Percentiles rank a stretch among this genome's conserved stretches.
Conservation (phyloP, 2,888 invertebrate genomes). For the Drepana falcataria region DNA sequence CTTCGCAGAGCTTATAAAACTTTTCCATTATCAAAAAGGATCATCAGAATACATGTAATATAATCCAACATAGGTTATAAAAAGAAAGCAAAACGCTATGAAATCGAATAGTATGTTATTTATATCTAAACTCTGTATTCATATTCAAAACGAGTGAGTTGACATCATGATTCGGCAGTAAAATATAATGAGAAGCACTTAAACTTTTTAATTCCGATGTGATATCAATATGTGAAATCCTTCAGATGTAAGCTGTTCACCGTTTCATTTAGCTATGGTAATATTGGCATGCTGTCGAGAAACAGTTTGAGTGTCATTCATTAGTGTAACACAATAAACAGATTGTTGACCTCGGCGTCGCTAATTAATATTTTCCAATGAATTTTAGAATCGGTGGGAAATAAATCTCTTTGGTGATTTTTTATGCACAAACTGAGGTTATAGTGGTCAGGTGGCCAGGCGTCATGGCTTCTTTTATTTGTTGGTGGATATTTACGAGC, state of each 20-base stretch:
- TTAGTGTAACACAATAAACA: slow-evolving; percentile 38
- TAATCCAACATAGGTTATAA: neutral
- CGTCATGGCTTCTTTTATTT: slow-evolving; percentile 46
- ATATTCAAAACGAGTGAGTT: neutral
- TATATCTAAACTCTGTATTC: neutral
- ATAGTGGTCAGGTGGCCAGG: slow-evolving; percentile 54
- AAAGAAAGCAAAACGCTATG: neutral
- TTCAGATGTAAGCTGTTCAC: neutral
- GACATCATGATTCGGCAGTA: neutral
- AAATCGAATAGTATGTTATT: neutral
- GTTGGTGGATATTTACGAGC: slow-evolving; percentile 56
- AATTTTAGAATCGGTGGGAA: slow-evolving; percentile 43
- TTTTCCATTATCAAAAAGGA: too few relatives aligned
- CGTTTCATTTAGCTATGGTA: neutral
- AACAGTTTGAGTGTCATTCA: slow-evolving; percentile 14
- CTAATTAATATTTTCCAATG: slow-evolving; percentile 63
- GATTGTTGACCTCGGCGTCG: slow-evolving; percentile 52
- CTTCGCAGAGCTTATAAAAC: too few relatives aligned
- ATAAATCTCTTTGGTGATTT: slow-evolving; percentile 55
- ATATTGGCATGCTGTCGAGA: neutral
- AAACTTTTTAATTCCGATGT: neutral
- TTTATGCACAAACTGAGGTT: slow-evolving; percentile 40
- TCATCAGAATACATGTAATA: too few relatives aligned
- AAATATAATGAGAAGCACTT: neutral
- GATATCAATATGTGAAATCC: neutral